Evolutionary conservation across 2,888 invertebrate genomes (phyloP).

Genomic region (Cosmorhoe ocellata): DNA sequence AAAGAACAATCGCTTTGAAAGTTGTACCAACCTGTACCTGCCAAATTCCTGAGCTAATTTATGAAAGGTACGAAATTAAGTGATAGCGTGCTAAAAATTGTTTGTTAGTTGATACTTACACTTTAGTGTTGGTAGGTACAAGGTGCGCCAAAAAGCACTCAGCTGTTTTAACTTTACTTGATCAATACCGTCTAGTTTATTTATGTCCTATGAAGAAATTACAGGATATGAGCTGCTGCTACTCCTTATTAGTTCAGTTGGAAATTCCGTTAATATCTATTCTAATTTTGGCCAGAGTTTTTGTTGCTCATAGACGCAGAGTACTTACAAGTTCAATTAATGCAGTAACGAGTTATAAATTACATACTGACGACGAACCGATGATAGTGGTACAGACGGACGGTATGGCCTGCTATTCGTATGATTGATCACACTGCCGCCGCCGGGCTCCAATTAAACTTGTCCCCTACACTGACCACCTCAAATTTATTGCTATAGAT

Average conservation of each 20-base stretch:
- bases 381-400: slow-evolving; percentile 27
- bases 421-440: slow-evolving; percentile 65
- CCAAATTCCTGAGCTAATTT: slow-evolving; percentile 1
- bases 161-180: too few relatives aligned
- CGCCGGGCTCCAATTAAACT: slow-evolving; percentile 73
- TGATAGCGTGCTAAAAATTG: slow-evolving; percentile 2
- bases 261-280: too few relatives aligned
- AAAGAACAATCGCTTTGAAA: slow-evolving; percentile 1
- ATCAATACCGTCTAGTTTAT: too few relatives aligned
- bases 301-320: too few relatives aligned
- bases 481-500: slow-evolving; percentile 60
- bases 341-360: slow-evolving; percentile 16
- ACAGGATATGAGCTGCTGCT: too few relatives aligned
- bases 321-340: not conserved
- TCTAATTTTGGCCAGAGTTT: too few relatives aligned
- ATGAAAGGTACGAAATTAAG: slow-evolving; percentile 2
- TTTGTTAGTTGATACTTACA: not conserved
- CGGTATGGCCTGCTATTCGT: slow-evolving; percentile 46
- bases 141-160: not conserved
- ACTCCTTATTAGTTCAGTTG: too few relatives aligned
- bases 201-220: too few relatives aligned
- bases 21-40: slow-evolving; percentile 10
- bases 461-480: slow-evolving; percentile 65
- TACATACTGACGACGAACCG: slow-evolving; percentile 24
- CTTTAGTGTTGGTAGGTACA: not conserved